A percentile compares a stretch with the other conserved stretches of the same genome.
These are phyloP conservation scores for Nymphalis polychloros DNA, from an alignment of 2,888 invertebrate species.

Conservation along the genomic window DNA sequence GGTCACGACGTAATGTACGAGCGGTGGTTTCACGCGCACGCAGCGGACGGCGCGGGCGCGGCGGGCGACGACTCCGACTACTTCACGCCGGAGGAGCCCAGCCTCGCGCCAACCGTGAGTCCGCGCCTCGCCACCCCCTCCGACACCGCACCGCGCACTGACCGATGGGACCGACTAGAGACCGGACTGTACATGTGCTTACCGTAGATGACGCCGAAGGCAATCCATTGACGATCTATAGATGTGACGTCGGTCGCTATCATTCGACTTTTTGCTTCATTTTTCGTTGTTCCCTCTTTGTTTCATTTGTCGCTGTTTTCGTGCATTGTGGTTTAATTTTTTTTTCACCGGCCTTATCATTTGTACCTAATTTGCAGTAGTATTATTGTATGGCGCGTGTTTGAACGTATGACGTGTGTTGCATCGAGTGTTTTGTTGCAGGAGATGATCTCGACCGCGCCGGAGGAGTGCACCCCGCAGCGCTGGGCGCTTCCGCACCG, in stretches of 20 bases:
- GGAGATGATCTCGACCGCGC: conserved; percentile 55
- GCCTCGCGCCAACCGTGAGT: conserved; percentile 54
- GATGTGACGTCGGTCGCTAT: conserved; percentile 9
- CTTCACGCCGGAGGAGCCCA: conserved; percentile 88
- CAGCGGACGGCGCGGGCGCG: conserved; percentile 63
- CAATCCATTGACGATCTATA: neutral
- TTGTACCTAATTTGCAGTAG: conserved; percentile 28
- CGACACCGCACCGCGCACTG: no score
- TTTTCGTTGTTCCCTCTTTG: conserved; percentile 1
- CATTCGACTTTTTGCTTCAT: conserved; percentile 8
- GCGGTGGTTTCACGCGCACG: conserved; percentile 30
- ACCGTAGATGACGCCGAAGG: neutral
- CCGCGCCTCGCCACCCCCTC: neutral
- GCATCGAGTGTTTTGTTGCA: conserved; percentile 49
- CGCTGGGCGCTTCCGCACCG: conserved; percentile 82
- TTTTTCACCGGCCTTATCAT: conserved; percentile 18
- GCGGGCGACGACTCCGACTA: conserved; percentile 88
- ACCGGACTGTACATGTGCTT: neutral
- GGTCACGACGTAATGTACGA: neutral
- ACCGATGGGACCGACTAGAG: no score
- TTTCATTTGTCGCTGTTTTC: neutral
- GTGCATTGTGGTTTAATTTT: conserved; percentile 17
- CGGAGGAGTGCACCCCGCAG: conserved; percentile 68
- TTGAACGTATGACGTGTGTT: neutral
- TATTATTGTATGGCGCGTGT: neutral